Percentiles rank a stretch among this genome's conserved stretches.
Conservation (phyloP, 1,140 invertebrate species). For the Drosophila albomicans region DNA sequence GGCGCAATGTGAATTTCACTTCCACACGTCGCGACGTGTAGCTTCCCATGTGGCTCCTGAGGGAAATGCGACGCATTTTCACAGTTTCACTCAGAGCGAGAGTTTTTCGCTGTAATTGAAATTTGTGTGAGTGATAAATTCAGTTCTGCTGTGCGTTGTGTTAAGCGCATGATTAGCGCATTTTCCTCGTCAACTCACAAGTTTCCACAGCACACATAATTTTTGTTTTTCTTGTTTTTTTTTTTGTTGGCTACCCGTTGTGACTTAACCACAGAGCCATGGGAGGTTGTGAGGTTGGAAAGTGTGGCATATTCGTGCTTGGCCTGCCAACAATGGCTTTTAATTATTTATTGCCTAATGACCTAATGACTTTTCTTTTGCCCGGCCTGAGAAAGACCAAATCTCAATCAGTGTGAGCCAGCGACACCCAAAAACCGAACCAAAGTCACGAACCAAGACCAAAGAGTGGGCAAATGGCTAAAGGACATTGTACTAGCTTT, state of each 20-base stretch:
- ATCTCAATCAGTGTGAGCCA: conserved; percentile 25
- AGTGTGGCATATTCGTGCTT: conserved; percentile 37
- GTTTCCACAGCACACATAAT: conserved; percentile 12
- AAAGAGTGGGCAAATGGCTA: conserved; percentile 22
- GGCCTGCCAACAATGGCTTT: conserved; percentile 51
- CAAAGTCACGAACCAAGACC: conserved; percentile 37
- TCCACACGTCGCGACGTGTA: conserved; percentile 34
- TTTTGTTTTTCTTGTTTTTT: not conserved
- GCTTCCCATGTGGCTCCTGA: conserved; percentile 4
- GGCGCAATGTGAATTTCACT: conserved; percentile 56
- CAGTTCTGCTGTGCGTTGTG: conserved; percentile 37
- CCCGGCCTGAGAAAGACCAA: conserved; percentile 25
- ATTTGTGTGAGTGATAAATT: conserved; percentile 61
- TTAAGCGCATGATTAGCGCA: conserved; percentile 61
- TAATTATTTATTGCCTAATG: conserved; percentile 64
- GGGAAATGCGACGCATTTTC: conserved; percentile 39
- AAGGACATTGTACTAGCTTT: not conserved
- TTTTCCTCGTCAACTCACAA: conserved; percentile 34
- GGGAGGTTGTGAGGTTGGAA: conserved; percentile 1
- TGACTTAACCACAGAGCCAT: not conserved
- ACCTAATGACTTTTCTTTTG: conserved; percentile 55
- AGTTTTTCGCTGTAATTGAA: conserved; percentile 47
- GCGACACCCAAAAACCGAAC: conserved; percentile 16
- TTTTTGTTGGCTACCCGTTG: conserved; percentile 23
- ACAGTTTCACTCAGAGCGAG: not conserved